phyloP scores from a whole-genome alignment of 2,888 invertebrate species.

The Tetheella fluctuosa region DNA sequence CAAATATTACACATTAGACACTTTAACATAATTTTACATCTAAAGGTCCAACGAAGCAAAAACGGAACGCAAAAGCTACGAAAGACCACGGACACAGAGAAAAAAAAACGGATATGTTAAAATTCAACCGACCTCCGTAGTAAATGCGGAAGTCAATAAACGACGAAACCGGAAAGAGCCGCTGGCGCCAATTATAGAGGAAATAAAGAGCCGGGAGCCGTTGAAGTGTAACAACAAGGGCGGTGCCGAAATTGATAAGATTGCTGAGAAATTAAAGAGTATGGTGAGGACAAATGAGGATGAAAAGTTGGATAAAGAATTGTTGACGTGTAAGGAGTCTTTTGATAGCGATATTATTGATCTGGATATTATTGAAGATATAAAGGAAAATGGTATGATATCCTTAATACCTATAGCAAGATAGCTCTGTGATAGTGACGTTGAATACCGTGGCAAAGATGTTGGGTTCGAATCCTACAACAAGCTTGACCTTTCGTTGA shows the following conservation, averaged over 20 bases:
- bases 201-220: slow-evolving; percentile 66
- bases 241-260: slow-evolving; percentile 72
- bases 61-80: slow-evolving; percentile 63
- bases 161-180: slow-evolving; percentile 58
- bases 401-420: neutral
- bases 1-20: neutral
- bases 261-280: slow-evolving; percentile 75
- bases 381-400: slow-evolving; percentile 41
- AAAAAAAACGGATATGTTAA: slow-evolving; percentile 31
- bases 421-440: no score
- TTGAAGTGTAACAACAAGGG: slow-evolving; percentile 54
- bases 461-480: no score
- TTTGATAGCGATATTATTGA: slow-evolving; percentile 55
- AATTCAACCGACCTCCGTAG: slow-evolving; percentile 30
- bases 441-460: no score
- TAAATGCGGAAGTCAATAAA: slow-evolving; percentile 32
- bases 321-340: slow-evolving; percentile 67
- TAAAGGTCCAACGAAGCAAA: slow-evolving; percentile 46
- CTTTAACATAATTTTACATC: neutral
- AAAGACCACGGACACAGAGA: slow-evolving; percentile 51
- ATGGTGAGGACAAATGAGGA: slow-evolving; percentile 57
- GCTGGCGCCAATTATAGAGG: slow-evolving; percentile 73
- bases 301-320: slow-evolving; percentile 61
- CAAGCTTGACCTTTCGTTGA: no score
- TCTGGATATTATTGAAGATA: slow-evolving; percentile 22